Percentiles rank a stretch among this genome's conserved stretches.
Evolutionary conservation across 2,888 invertebrate genomes (phyloP).

Genomic region (Lycocerus yunnanus): DNA sequence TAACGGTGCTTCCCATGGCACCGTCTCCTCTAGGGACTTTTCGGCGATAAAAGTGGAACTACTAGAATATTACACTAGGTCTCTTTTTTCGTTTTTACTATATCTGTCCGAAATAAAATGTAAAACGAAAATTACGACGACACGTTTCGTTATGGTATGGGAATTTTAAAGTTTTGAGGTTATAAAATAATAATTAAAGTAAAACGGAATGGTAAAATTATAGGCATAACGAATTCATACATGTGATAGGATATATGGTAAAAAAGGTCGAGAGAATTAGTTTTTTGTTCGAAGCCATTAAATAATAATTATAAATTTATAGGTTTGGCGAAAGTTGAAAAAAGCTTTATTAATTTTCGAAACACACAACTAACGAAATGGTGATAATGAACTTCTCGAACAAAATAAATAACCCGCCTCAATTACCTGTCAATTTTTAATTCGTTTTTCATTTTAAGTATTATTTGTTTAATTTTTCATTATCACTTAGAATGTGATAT

Average conservation of each 20-base stretch:
- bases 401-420: conserved; percentile 36
- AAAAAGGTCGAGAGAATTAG: background rate
- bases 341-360: conserved; percentile 6
- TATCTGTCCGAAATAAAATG: too few relatives aligned
- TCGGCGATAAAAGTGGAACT: too few relatives aligned
- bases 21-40: too few relatives aligned
- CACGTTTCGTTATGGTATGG: background rate
- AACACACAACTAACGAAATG: conserved; percentile 39
- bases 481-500: conserved; percentile 45
- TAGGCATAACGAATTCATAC: background rate
- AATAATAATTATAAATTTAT: background rate
- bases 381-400: conserved; percentile 45
- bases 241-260: background rate
- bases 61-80: background rate
- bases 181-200: background rate
- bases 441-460: conserved; percentile 39
- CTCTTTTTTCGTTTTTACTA: too few relatives aligned
- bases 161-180: background rate
- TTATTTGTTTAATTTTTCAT: conserved; percentile 31
- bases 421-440: conserved; percentile 40
- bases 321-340: background rate
- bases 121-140: background rate
- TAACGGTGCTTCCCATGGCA: too few relatives aligned
- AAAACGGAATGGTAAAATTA: background rate
- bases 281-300: background rate